Evolutionary conservation across 1,140 invertebrate genomes (phyloP).

Genomic region (Lerema accius): DNA sequence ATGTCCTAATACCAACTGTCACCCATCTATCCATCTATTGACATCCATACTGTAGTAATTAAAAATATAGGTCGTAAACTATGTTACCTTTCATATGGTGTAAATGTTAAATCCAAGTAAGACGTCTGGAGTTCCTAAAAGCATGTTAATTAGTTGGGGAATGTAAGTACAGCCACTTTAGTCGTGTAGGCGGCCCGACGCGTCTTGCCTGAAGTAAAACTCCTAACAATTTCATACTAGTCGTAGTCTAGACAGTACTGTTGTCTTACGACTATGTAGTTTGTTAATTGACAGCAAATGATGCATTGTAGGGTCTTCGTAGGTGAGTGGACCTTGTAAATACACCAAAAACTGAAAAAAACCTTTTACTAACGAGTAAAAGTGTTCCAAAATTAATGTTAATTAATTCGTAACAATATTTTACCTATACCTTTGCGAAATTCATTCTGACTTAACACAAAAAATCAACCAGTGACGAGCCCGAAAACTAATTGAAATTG

Average conservation of each 20-base stretch:
- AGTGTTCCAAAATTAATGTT: not conserved
- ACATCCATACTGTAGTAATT: too few relatives aligned
- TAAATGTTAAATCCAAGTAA: not conserved
- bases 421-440: not conserved
- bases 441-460: not conserved
- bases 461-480: not conserved
- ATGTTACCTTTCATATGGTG: not conserved
- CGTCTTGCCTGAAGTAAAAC: not conserved
- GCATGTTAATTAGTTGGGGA: not conserved
- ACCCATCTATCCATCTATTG: too few relatives aligned
- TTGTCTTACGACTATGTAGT: too few relatives aligned
- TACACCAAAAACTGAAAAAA: too few relatives aligned
- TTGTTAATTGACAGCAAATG: too few relatives aligned
- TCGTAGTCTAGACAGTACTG: not conserved
- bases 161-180: not conserved
- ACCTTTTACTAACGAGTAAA: too few relatives aligned
- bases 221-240: not conserved
- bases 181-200: not conserved
- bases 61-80: too few relatives aligned
- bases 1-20: too few relatives aligned
- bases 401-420: not conserved
- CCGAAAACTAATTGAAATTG: not conserved
- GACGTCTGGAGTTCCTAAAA: not conserved
- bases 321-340: too few relatives aligned
- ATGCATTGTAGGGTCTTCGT: too few relatives aligned